Base-by-base conservation (phyloP, 2,797 vertebrate genomes). In the Brachymystax lenok region DNA sequence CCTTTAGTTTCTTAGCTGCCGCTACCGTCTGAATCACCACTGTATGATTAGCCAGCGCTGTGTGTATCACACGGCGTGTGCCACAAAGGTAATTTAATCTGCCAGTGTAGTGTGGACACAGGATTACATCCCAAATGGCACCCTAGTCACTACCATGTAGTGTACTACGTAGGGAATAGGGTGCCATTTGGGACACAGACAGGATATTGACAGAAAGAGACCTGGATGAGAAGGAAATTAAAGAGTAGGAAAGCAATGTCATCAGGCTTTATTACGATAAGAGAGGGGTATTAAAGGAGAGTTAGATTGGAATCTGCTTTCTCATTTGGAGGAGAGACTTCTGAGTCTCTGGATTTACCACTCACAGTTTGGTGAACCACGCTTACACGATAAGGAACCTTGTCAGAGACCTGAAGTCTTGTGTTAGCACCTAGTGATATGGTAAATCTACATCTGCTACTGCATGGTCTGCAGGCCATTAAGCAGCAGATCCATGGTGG, bases 1-100 rank as follows among this genome's bases (percentile, higher is more conserved):
- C 92, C 91, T 88, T 79, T 76, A 88, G 92, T 24, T 6, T 24
- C 21, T 24, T 24, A 63, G 59, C n/a, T 27, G 13, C 21, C 10
- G 21, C 93, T 93, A 93, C 92, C 92, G 93, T 94, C 92, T 92
- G 94, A 95, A 95, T 94, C 93, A 93, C 93, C 93, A 92, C 90
- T 86, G 89, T 93, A 92, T 93, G 93, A 95, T 95, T 94, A 94
- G 91, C 92, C 89, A 87, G 89, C 91, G 84, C 82, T 24, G 73
- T 89, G 92, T 63, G 69, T 8, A 73, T 73, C 82, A 89, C 89
- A 82, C 89, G 88, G 90, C 80, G 81, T 79, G 80, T 80, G 81
- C 79, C 84, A 84, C 86, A 90, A 88, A 82, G 86, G 92, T 94
- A 95, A 95, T 95, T 95, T 94, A 95, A 95, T 92, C 90, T 94